Conservation (phyloP, 2,113 vertebrate species). For the Syngnathus floridae region DNA sequence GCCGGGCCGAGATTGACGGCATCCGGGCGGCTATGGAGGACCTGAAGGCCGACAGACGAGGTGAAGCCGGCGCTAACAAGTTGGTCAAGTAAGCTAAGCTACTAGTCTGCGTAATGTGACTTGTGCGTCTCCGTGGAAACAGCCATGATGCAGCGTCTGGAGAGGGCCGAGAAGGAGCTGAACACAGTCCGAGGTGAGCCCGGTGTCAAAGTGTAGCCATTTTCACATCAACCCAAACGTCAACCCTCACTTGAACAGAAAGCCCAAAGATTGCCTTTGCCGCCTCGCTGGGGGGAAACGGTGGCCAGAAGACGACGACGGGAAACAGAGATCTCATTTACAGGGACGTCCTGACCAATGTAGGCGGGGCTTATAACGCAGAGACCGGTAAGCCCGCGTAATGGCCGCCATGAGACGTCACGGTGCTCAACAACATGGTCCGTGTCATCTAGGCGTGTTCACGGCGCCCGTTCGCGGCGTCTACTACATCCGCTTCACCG, state of each 20-base stretch:
- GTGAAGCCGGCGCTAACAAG: constrained; percentile 7
- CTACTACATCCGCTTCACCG: constrained; percentile 53
- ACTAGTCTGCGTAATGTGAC: background rate
- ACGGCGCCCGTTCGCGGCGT: constrained; percentile 43
- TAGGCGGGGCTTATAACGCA: constrained; percentile 42
- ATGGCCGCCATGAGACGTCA: background rate
- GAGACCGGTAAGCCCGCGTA: constrained; percentile 16
- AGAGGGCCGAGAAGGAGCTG: constrained; percentile 26
- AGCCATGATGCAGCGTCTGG: constrained; percentile 32
- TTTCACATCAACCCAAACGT: background rate
- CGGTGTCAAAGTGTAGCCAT: too few species aligned
- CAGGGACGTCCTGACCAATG: constrained; percentile 47
- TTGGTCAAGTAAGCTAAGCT: background rate
- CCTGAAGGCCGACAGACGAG: constrained; percentile 25
- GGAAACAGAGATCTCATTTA: constrained; percentile 32
- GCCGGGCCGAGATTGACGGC: constrained; percentile 4
- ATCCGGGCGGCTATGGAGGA: constrained; percentile 18
- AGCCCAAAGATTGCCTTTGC: constrained; percentile 44
- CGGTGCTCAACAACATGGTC: background rate
- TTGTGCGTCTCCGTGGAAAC: background rate
- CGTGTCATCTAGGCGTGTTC: constrained; percentile 42
- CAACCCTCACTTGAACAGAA: constrained; percentile 8
- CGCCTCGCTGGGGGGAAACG: constrained; percentile 44
- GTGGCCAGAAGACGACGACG: background rate
- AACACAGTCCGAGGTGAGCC: constrained; percentile 32